A percentile compares a stretch with the other conserved stretches of the same genome.
phyloP scores from a whole-genome alignment of 2,797 vertebrate species.

The Enteromius anoplus region DNA sequence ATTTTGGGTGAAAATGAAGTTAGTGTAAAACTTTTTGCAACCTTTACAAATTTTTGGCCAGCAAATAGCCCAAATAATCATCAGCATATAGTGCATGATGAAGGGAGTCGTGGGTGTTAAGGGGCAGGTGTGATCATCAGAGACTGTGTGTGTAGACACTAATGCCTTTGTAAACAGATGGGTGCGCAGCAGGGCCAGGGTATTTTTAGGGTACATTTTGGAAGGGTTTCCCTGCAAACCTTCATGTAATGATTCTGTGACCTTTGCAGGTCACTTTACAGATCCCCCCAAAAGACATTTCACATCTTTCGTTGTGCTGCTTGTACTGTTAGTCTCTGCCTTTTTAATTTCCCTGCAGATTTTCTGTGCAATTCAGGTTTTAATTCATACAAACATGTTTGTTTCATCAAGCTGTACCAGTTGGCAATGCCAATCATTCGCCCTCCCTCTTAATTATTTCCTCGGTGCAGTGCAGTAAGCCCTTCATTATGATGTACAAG shows the following conservation, averaged over 20 bases:
- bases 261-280: not conserved
- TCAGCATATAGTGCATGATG: not conserved
- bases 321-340: not conserved
- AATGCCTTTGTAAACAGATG: constrained; percentile 48
- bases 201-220: constrained; percentile 41
- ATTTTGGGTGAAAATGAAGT: no score
- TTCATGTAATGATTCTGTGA: constrained; percentile 30
- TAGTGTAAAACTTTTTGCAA: no score
- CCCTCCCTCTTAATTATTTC: constrained; percentile 17
- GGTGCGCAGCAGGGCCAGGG: constrained; percentile 23
- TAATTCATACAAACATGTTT: constrained; percentile 12
- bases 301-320: not conserved
- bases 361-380: not conserved
- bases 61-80: not conserved
- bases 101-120: constrained; percentile 7
- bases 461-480: not conserved
- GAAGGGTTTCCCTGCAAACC: constrained; percentile 21
- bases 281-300: not conserved
- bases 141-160: constrained; percentile 18
- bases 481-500: constrained; percentile 4
- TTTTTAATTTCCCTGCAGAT: no score
- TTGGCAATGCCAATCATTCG: not conserved
- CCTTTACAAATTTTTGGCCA: not conserved
- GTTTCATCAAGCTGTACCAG: constrained; percentile 22
- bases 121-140: not conserved